Evolutionary conservation across 1,140 invertebrate species (phyloP), one percentile per base, ranked within the genome.

Genomic region (Drosophila pachea): DNA sequence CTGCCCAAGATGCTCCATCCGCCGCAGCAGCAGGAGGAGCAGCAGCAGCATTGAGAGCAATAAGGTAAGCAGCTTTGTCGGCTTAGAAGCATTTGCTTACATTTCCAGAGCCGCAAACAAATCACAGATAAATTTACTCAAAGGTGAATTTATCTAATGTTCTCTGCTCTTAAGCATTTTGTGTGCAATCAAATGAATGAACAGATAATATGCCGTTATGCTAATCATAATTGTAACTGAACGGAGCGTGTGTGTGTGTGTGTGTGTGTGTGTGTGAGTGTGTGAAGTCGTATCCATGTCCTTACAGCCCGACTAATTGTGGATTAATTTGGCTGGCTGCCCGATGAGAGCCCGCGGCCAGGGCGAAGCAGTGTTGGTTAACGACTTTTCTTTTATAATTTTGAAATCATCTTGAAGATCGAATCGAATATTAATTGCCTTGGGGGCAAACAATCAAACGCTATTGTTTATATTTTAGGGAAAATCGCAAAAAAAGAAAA

Each of bases 11-110:
- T 48, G 61, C 68, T 64, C 47, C 68, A 48, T 33, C 32, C 43
- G 47, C n/a, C 56, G 7, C 53, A 49, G 29, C 4, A 36, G 35
- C 32, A 63, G 33, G 52, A 48, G 50, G 11, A 56, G 45, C 16
- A 48, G 33, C 29, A 16, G 32, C n/a, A 43, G 61, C 64, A 67
- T n/a, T n/a, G n/a, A 68, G 6, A 42, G 40, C 40, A 42, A 70
- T 70, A 72, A 79, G 73, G 64, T 83, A 83, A 83, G 78, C 78
- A 64, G 79, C 82, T 83, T 83, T 84, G 78, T 84, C 79, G 72
- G 68, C 78, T 82, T 84, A 84, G 60, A 65, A 66, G 58, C 68
- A 70, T 66, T 68, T 70, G 53, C 68, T 70, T 70, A 70, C 68
- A 70, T 70, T 70, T 70, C 62, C 62, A 70, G 47, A 70, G 68